phyloP scores from a whole-genome alignment of 2,797 vertebrate genomes.

The Cercopithecus diana region DNA sequence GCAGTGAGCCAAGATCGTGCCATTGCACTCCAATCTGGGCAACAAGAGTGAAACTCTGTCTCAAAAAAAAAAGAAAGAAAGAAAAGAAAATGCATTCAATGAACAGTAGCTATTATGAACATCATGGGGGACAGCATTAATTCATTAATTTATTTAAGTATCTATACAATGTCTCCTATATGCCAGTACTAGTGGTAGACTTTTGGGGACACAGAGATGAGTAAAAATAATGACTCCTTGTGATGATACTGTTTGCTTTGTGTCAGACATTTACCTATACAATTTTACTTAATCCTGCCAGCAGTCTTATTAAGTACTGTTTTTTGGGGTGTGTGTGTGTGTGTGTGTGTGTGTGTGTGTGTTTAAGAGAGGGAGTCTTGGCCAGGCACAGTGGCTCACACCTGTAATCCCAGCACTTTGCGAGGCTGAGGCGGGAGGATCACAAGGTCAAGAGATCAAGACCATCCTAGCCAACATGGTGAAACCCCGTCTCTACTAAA shows the following conservation, averaged over 20 bases:
- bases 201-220: neutral
- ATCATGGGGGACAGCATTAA: neutral
- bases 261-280: neutral
- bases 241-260: neutral
- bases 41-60: neutral
- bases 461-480: too few relatives aligned
- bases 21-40: neutral
- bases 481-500: too few relatives aligned
- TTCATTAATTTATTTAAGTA: neutral
- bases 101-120: neutral
- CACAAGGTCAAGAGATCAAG: too few relatives aligned
- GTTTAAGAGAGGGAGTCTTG: too few relatives aligned
- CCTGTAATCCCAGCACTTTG: too few relatives aligned
- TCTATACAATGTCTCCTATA: neutral
- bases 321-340: too few relatives aligned
- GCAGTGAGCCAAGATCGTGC: too few relatives aligned
- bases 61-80: neutral
- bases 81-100: neutral
- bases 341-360: too few relatives aligned
- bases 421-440: too few relatives aligned
- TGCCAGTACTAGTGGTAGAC: neutral
- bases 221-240: neutral
- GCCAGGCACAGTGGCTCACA: too few relatives aligned
- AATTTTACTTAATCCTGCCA: neutral
- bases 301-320: neutral